Base-by-base conservation (phyloP, 2,113 vertebrate species). In the Emydura subglobosa region DNA sequence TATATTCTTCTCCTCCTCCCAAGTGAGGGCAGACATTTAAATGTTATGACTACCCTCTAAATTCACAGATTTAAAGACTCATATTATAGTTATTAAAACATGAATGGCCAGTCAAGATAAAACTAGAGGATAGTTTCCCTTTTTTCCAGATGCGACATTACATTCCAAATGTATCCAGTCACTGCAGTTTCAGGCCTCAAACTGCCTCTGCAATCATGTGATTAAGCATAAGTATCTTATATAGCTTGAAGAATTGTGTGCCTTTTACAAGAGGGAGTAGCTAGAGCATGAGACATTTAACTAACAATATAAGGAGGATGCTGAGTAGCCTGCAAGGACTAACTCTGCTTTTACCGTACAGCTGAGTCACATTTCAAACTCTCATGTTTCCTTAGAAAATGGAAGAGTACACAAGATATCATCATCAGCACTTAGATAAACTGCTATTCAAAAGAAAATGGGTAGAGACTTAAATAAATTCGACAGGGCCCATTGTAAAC, bases 161-260 rank as follows among this genome's bases (percentile, higher is more conserved):
- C 97, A 98, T 98, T 98, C 98, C 97, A 55, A 83, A 47, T 0
- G 47, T 86, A 44, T 96, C 88, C 86, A 11, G 88, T 97, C 97
- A 97, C 1, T 6, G 78, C 88, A 88, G 92, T 95, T 91, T 53
- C 27, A 4, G 92, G 68, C 91, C 89, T 86, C 76, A 24, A 91
- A 78, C 94, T 88, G 9, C 94, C 91, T 88, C 82, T 82, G 79
- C 86, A 53, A 85, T 87, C 96, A 31, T 44, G 68, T 84, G 94
- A 90, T 9, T 79, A 79, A 78, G 72, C 49, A 29, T 44, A 47
- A 50, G 74, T 22, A 85, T 85, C 92, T 79, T 4, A 9, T 34
- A 34, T 76, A 85, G 93, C 89, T 90, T 13, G 93, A 94, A 97
- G 96, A 95, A 88, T 50, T 12, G 47, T 61, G 82, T 47, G 81